These are phyloP conservation scores for Saiga tatarica DNA, from an alignment of 2,113 vertebrate genomes.

Conservation along the genomic window DNA sequence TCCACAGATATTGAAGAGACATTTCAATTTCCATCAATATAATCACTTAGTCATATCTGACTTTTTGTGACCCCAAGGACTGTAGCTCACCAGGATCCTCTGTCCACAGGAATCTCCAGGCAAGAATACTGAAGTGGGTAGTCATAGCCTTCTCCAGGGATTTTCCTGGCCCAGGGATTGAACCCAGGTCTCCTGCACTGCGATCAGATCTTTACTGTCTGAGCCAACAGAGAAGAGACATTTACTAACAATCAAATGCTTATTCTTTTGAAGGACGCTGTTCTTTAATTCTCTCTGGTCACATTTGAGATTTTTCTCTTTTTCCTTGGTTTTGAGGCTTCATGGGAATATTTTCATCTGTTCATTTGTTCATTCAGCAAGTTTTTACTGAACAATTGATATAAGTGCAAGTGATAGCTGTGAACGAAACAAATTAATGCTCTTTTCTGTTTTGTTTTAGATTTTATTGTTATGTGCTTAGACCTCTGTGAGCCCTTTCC, in stretches of 20 bases:
- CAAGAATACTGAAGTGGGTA: neutral
- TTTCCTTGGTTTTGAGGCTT: neutral
- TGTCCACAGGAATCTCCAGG: neutral
- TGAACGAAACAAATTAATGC: neutral
- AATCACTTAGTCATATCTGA: neutral
- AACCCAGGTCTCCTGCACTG: neutral
- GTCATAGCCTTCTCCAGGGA: neutral
- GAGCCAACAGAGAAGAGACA: neutral
- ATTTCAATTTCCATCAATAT: neutral
- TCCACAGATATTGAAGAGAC: neutral
- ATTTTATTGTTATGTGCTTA: neutral
- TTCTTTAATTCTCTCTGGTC: neutral
- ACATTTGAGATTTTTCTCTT: neutral
- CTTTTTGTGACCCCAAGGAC: neutral
- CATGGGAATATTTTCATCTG: neutral
- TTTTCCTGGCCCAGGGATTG: neutral
- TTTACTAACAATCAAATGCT: neutral
- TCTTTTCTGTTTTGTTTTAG: neutral
- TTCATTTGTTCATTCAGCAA: neutral
- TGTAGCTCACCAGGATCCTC: neutral
- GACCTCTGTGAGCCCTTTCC: neutral
- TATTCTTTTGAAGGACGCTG: neutral
- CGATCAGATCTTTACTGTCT: neutral
- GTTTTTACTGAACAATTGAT: neutral
- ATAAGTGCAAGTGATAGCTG: neutral